Base-by-base conservation (phyloP, 2,113 vertebrate species). In the Chaenogobius annularis region DNA sequence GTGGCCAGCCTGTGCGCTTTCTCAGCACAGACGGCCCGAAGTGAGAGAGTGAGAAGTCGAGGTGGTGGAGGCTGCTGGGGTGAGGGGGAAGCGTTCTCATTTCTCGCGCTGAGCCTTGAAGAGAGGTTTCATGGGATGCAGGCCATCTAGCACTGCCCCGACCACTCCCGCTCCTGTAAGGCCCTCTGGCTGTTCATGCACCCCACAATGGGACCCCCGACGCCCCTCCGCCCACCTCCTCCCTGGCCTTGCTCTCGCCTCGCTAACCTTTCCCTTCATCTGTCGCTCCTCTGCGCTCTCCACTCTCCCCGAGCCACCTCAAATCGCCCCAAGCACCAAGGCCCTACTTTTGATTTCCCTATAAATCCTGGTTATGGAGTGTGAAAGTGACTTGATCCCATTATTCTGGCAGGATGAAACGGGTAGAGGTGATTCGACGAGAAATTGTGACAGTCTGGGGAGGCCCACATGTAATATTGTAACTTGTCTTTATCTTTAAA, bases 351-450 rank as follows among this genome's bases (percentile, higher is more conserved):
- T 84, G 77, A 89, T 92, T 91, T 88, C 79, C 83, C 87, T 89
- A 93, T 93, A 92, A 92, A 92, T 92, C 91, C 85, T 73, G 83
- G 85, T 91, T 90, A 88, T 90, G 73, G 85, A 91, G 88, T 70
- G 71, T 82, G 83, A 79, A 84, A 87, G 84, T 85, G 88, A 87
- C 91, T 92, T 86, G 86, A 91, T 90, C 83, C 89, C 91, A 90
- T 92, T 93, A 90, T 91, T 90, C 77, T 83, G 81, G 80, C 81
- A 76, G 88, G 86, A 79, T 70, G 81, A 87, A 88, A 78, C 48
- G 15, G 84, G 83, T 85, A 89, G 86, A 85, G 88, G 87, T 90
- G 90, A 90, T 90, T 87, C 71, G 19, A 72, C 88, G 85, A 85
- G 87, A 84, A 86, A 86, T 72, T 74, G 81, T 83, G 85, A 81